Percentiles rank a stretch among this genome's conserved stretches.
These are phyloP conservation scores for Dasyornis broadbenti DNA, from an alignment of 2,113 vertebrate genomes.

Conservation along the genomic window DNA sequence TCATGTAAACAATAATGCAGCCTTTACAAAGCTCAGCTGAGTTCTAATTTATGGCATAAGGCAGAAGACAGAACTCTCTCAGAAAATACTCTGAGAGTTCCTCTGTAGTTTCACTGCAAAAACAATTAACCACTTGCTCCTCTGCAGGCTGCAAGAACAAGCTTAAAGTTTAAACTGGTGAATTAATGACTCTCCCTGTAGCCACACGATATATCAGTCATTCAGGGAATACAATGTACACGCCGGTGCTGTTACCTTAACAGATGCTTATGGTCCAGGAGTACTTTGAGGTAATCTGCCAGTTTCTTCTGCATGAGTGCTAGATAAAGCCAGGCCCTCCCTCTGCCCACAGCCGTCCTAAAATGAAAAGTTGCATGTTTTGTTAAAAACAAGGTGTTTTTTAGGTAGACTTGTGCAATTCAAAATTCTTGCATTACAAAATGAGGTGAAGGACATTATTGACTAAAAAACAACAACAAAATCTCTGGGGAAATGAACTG, in stretches of 20 bases:
- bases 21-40: neutral
- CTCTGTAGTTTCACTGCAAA: neutral
- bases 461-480: neutral
- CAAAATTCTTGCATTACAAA: neutral
- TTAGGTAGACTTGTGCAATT: neutral
- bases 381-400: neutral
- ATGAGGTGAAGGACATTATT: neutral
- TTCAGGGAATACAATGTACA: neutral
- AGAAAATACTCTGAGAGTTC: neutral
- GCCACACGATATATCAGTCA: neutral
- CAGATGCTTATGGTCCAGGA: slow-evolving; percentile 88
- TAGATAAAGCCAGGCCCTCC: slow-evolving; percentile 93
- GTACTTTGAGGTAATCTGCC: slow-evolving; percentile 92
- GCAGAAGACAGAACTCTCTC: neutral
- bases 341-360: slow-evolving; percentile 91
- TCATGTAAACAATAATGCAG: neutral
- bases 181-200: neutral
- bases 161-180: neutral
- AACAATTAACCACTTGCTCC: neutral
- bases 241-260: slow-evolving; percentile 73
- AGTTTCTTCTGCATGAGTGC: slow-evolving; percentile 98
- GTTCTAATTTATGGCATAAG: neutral
- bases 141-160: neutral
- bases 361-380: neutral
- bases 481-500: neutral